Evolutionary conservation across 1,140 invertebrate genomes (phyloP), one percentile per base, ranked within the genome.

Genomic region (Hesperophylax magnus): DNA sequence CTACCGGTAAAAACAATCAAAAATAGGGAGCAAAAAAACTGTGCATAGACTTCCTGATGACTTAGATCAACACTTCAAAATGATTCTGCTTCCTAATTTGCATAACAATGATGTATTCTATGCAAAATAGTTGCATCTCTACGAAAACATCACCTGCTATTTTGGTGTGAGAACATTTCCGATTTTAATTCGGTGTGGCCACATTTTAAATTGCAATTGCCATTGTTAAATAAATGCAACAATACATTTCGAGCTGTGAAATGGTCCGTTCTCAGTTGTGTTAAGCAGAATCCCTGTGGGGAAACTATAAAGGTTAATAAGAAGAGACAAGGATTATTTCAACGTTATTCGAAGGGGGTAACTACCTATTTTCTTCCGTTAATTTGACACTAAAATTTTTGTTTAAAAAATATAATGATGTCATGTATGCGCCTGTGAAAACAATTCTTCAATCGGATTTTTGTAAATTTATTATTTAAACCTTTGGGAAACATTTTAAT

Each of bases 121-220:
- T 72, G 69, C 69, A 72, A 53, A 71, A 27, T 24, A 54, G 47
- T 53, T 5, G 39, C 69, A 72, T 56, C 69, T 72, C 69, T 22
- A 8, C 6, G n/a, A 39, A 31, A 72, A 69, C 56, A 11, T 60
- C 72, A 58, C 72, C 54, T 76, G 56, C 72, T 60, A 1, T 20
- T 24, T 74, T 56, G 3, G 54, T 52, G 56, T 76, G 72, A 22
- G 72, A 76, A 60, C n/a, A 60, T 56, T 76, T 76, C 72, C 72
- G 56, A 31, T 61, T 61, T 60, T 76, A 76, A 76, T 76, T 76
- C n/a, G 22, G 34, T 39, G 54, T 76, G 72, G 72, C 54, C 54
- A 76, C 72, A 76, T 58, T 39, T 39, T 76, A 76, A 76, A 60
- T 76, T 76, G 72, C 72, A 58, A 8, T 39, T 39, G 54, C 56